These are phyloP conservation scores for Enteromius thamalakanensis DNA, from an alignment of 2,797 vertebrate species.

Conservation along the genomic window DNA sequence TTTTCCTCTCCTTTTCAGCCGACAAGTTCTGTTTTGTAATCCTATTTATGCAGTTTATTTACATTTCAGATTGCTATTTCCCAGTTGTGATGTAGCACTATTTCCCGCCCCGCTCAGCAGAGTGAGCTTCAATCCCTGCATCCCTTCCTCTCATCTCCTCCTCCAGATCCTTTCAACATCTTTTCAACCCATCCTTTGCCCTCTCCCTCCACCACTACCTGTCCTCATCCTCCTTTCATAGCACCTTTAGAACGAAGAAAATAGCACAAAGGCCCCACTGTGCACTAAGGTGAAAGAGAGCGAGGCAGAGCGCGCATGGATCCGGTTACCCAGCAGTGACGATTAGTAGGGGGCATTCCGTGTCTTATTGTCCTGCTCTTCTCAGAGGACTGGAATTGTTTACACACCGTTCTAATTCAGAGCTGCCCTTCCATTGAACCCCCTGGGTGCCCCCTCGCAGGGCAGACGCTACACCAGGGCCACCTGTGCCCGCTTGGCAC, in stretches of 20 bases:
- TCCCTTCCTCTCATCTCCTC: conserved; percentile 9
- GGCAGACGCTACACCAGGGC: conserved; percentile 46
- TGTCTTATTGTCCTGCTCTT: conserved; percentile 60
- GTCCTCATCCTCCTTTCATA: conserved; percentile 45
- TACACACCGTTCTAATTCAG: conserved; percentile 62
- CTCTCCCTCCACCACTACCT: conserved; percentile 19
- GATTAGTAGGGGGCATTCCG: conserved; percentile 62
- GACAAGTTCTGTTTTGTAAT: neutral
- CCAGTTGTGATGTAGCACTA: neutral
- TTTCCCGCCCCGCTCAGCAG: neutral
- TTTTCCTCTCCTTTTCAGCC: neutral
- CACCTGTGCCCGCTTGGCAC: conserved; percentile 52
- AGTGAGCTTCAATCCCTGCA: neutral
- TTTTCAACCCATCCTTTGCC: conserved; percentile 33
- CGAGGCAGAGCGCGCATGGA: conserved; percentile 62
- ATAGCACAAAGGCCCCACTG: conserved; percentile 74
- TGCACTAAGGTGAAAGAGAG: conserved; percentile 62
- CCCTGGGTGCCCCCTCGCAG: conserved; percentile 44
- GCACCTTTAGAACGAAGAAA: conserved; percentile 47
- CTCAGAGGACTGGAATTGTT: conserved; percentile 68
- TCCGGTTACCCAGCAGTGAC: conserved; percentile 72
- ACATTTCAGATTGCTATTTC: neutral
- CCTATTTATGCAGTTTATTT: neutral
- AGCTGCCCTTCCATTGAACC: conserved; percentile 55
- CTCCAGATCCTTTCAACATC: conserved; percentile 32